A percentile compares a stretch with the other conserved stretches of the same genome.
Evolutionary conservation across 2,797 vertebrate species (phyloP).

Genomic region (Peromyscus eremicus): DNA sequence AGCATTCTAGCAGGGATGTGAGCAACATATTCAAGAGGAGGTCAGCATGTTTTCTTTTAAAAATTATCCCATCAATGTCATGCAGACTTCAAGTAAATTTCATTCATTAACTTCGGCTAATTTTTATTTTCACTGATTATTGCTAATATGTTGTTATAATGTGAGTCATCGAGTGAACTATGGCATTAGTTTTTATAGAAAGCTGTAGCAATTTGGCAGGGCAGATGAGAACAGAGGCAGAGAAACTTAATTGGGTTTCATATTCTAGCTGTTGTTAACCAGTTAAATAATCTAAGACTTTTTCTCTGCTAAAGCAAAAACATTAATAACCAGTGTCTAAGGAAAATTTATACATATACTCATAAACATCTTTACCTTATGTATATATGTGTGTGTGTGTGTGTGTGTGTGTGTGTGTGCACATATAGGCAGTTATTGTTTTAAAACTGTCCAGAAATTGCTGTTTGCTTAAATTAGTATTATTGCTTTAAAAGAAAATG

Average conservation of each 20-base stretch:
- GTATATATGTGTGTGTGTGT: background rate
- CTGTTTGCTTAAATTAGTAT: background rate
- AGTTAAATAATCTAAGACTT: background rate
- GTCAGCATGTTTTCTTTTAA: background rate
- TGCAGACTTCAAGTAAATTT: background rate
- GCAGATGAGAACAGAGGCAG: background rate
- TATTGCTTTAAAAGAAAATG: background rate
- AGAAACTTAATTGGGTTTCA: background rate
- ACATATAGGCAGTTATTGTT: background rate
- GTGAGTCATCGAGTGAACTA: background rate
- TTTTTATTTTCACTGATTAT: constrained; percentile 5
- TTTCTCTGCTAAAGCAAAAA: background rate
- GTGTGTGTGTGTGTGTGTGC: too few species aligned
- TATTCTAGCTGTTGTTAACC: background rate
- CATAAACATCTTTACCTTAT: background rate
- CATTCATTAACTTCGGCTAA: background rate
- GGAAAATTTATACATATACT: background rate
- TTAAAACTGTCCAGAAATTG: background rate
- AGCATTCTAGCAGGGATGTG: background rate
- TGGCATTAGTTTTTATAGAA: background rate
- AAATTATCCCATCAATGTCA: background rate
- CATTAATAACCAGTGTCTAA: background rate
- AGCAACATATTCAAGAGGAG: background rate
- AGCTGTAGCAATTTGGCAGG: background rate
- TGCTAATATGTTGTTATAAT: background rate